Evolutionary conservation across 2,888 invertebrate genomes (phyloP), one percentile per base, ranked within the genome.

Genomic region (Hypena proboscidalis): DNA sequence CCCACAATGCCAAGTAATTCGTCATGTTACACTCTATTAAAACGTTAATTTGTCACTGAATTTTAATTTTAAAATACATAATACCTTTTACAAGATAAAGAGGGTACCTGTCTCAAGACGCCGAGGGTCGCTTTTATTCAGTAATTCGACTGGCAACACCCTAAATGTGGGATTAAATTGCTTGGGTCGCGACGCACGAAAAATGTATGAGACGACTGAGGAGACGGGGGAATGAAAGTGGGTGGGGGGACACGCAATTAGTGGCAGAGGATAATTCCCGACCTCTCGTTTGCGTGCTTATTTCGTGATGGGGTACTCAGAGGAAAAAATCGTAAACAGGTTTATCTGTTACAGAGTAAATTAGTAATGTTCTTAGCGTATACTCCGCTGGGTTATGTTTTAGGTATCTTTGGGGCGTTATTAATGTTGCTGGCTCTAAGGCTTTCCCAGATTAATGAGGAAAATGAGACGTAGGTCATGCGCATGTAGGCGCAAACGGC

Each of bases 161-260:
- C 67, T 69, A 68, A 73, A 67, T 67, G 68, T 59, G 54, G 74
- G 70, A 75, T 77, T 75, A 74, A 74, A 76, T 73, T 72, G 66
- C 70, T 54, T 46, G 64, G 60, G 58, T 57, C 55, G 59, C 61
- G 65, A 60, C 64, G 44, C 52, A 67, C 53, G 73, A 77, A 77
- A 75, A 77, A 77, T 76, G 70, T 74, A 72, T 72, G 71, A 64
- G 54, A n/a, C n/a, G 49, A 43, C 32, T 9, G 41, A 50, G 47
- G 46, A 45, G 52, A 47, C 45, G 41, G 33, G 32, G 38, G 30
- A 31, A 26, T 20, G 33, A 41, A n/a, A 26, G 40, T 36, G 15
- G 42, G n/a, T 21, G 39, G 35, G 54, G 53, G 53, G 35, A 31
- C 45, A 35, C 50, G 67, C 69, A 72, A 72, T 71, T 72, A 71